Percentiles rank a stretch among this genome's conserved stretches.
phyloP scores from a whole-genome alignment of 2,797 vertebrate genomes.

The Gymnocypris eckloni region DNA sequence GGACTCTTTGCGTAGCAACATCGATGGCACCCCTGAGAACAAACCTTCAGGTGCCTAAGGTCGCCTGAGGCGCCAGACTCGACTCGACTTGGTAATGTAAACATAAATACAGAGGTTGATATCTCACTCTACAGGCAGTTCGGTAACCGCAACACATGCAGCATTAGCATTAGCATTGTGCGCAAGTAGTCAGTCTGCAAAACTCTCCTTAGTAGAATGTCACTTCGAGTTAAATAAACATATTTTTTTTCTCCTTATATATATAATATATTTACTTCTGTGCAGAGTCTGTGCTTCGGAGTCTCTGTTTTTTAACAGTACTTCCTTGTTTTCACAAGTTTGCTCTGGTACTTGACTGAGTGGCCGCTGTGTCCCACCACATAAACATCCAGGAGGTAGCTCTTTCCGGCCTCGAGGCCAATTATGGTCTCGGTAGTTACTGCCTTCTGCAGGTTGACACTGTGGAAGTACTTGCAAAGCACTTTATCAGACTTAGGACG shows the following conservation, averaged over 20 bases:
- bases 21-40: constrained; percentile 59
- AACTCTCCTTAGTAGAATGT: constrained; percentile 84
- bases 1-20: constrained; percentile 43
- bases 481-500: constrained; percentile 96
- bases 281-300: constrained; percentile 71
- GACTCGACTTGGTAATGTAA: constrained; percentile 76
- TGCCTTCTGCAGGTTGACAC: constrained; percentile 94
- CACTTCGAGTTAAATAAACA: constrained; percentile 83
- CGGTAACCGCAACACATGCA: constrained; percentile 80
- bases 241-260: constrained; percentile 74
- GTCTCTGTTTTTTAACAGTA: constrained; percentile 85
- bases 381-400: constrained; percentile 97
- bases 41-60: constrained; percentile 50
- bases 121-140: constrained; percentile 85
- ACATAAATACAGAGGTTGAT: constrained; percentile 89
- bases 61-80: constrained; percentile 61
- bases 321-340: constrained; percentile 97
- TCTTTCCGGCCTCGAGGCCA: constrained; percentile 92
- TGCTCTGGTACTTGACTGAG: constrained; percentile 97
- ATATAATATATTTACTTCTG: constrained; percentile 84
- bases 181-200: constrained; percentile 86
- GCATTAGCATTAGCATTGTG: constrained; percentile 71
- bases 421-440: constrained; percentile 95
- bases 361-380: constrained; percentile 94
- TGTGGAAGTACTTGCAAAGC: constrained; percentile 98